Base-by-base conservation (phyloP, 2,888 invertebrate genomes). In the Cartodere bifasciata region DNA sequence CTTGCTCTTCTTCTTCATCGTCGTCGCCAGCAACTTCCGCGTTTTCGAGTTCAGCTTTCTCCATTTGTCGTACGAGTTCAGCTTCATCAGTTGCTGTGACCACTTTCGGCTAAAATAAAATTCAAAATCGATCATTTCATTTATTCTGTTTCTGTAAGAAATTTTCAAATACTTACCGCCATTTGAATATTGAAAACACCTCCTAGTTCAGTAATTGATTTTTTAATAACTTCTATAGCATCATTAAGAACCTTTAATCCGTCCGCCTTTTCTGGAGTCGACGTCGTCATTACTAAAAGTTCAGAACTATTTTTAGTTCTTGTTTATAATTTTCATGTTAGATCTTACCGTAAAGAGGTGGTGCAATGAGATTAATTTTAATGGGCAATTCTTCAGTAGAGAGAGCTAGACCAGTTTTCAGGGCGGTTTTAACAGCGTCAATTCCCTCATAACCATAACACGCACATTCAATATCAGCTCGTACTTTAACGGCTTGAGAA, bases 11-110 rank as follows among this genome's bases (percentile, higher is more conserved):
- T 26, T 68, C 69, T 31, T 74, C 78, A 7, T 83, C 84, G 44
- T 85, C 85, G 55, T 87, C 87, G 9, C 91, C 92, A 35, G 82
- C 86, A 7, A 91, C 85, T 64, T 95, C 94, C 0, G 85, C 81
- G 60, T 95, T 95, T 62, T 91, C 91, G 26, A 83, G 76, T 58
- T 94, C 94, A 9, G 92, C 82, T 42, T 82, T 72, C 64, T 94
- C 91, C 79, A 95, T 80, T 60, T 92, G 88, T 51, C 86, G 70
- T 29, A 86, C 84, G 46, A 95, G 64, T 58, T 97, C 97, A 2
- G 90, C 90, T 62, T 98, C 98, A 61, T 99, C 98, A 11, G 88
- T 81, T 31, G 97, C 97, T 1, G 98, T 97, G 15, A 98, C 95
- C 40, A 98, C 92, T 66, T 95, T 92, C 24, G 95, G 94, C 80